Conservation (phyloP, 2,113 vertebrate genomes). For the Zonotrichia leucophrys region DNA sequence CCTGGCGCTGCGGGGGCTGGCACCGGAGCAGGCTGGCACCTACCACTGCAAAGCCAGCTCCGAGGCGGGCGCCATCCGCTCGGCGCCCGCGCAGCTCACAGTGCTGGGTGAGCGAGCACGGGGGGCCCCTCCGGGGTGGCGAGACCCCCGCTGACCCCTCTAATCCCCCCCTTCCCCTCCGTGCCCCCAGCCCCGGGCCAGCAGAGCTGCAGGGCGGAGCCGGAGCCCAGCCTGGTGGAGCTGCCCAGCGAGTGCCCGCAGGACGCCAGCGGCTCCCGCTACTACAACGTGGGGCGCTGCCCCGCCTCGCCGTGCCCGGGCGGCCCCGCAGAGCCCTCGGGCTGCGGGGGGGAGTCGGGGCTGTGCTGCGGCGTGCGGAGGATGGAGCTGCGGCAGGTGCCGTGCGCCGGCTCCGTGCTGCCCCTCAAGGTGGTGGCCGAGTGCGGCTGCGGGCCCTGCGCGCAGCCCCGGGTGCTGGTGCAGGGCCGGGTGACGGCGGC, state of each 20-base stretch:
- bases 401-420: slow-evolving; percentile 79
- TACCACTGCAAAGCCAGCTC: slow-evolving; percentile 93
- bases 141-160: not conserved
- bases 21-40: slow-evolving; percentile 75
- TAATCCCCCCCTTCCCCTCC: not conserved
- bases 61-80: slow-evolving; percentile 82
- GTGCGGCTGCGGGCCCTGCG: slow-evolving; percentile 87
- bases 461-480: slow-evolving; percentile 81
- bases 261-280: slow-evolving; percentile 73
- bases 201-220: slow-evolving; percentile 78
- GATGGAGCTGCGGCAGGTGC: slow-evolving; percentile 80
- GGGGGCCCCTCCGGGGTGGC: not conserved
- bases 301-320: slow-evolving; percentile 79
- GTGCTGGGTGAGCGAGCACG: slow-evolving; percentile 78
- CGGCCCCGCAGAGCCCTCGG: slow-evolving; percentile 26
- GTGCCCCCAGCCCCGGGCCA: slow-evolving; percentile 28
- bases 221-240: slow-evolving; percentile 82
- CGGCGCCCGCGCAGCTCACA: slow-evolving; percentile 77
- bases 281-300: slow-evolving; percentile 88
- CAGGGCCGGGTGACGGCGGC: slow-evolving; percentile 84
- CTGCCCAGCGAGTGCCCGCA: slow-evolving; percentile 85
- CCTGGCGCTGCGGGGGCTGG: slow-evolving; percentile 78
- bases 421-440: slow-evolving; percentile 84
- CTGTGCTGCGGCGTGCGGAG: slow-evolving; percentile 84
- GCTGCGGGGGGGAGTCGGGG: slow-evolving; percentile 72